phyloP scores from a whole-genome alignment of 2,113 vertebrate genomes.

The Myotis brandtii region DNA sequence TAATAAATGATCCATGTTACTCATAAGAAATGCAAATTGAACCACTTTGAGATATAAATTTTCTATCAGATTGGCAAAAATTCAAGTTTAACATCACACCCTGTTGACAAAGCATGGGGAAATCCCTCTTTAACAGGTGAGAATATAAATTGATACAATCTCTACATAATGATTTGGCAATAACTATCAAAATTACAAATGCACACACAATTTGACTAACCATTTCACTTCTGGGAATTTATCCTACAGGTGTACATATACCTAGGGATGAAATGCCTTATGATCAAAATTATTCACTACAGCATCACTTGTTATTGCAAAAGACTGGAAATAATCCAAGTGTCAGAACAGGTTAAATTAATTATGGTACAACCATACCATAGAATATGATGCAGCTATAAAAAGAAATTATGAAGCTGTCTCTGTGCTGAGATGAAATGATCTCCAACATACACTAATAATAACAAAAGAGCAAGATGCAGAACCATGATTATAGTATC shows the following conservation, averaged over 20 bases:
- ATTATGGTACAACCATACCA: neutral
- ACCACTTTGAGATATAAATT: slow-evolving; percentile 26
- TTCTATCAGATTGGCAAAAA: slow-evolving; percentile 22
- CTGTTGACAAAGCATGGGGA: neutral
- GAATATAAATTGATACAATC: neutral
- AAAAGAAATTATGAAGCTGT: neutral
- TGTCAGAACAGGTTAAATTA: neutral
- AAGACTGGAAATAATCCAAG: neutral
- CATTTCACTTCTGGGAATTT: neutral
- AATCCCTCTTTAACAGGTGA: neutral
- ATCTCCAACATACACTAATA: neutral
- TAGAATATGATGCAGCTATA: neutral
- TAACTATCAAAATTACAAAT: slow-evolving; percentile 45
- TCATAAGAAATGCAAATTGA: slow-evolving; percentile 8
- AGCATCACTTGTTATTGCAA: neutral
- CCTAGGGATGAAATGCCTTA: neutral
- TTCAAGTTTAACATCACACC: slow-evolving; percentile 17
- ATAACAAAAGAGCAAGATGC: neutral
- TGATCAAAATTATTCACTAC: neutral
- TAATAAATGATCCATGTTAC: neutral
- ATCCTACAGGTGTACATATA: neutral
- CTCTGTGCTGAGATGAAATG: neutral
- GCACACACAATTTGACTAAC: neutral
- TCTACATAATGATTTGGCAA: neutral
- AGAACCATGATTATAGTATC: neutral